A percentile compares a stretch with the other conserved stretches of the same genome.
phyloP scores from a whole-genome alignment of 2,888 invertebrate species.

The Macrosiphum euphorbiae region DNA sequence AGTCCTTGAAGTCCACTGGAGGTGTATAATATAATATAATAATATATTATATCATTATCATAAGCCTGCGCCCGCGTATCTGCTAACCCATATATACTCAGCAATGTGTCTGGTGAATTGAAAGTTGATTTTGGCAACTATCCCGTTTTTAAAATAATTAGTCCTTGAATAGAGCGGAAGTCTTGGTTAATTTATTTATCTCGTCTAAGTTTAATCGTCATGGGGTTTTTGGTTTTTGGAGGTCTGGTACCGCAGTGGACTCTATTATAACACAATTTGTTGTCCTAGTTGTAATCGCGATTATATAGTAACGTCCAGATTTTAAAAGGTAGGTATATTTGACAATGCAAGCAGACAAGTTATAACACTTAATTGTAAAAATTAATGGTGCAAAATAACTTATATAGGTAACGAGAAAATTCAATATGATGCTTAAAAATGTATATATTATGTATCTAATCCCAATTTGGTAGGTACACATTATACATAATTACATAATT shows the following conservation, averaged over 20 bases:
- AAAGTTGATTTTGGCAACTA: constrained; percentile 60
- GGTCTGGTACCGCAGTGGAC: not conserved
- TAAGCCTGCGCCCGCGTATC: not conserved
- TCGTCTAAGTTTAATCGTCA: constrained; percentile 8
- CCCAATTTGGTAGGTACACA: too few relatives aligned
- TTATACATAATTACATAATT: too few relatives aligned
- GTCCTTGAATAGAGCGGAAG: constrained; percentile 41
- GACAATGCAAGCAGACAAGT: too few relatives aligned
- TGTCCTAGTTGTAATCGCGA: not conserved
- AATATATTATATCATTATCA: constrained; percentile 1
- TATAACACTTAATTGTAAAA: not conserved
- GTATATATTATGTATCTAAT: too few relatives aligned
- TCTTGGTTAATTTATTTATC: constrained; percentile 43
- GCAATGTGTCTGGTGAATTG: constrained; percentile 24
- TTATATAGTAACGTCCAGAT: not conserved
- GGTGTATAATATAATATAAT: not conserved
- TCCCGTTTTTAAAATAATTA: constrained; percentile 42
- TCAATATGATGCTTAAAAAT: not conserved
- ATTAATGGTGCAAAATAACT: not conserved
- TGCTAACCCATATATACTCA: constrained; percentile 14
- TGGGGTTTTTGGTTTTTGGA: constrained; percentile 6
- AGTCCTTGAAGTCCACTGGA: constrained; percentile 27
- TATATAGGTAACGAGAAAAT: not conserved
- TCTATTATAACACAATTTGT: not conserved
- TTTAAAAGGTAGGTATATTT: not conserved